phyloP scores from a whole-genome alignment of 2,113 vertebrate genomes.

The Channa argus region DNA sequence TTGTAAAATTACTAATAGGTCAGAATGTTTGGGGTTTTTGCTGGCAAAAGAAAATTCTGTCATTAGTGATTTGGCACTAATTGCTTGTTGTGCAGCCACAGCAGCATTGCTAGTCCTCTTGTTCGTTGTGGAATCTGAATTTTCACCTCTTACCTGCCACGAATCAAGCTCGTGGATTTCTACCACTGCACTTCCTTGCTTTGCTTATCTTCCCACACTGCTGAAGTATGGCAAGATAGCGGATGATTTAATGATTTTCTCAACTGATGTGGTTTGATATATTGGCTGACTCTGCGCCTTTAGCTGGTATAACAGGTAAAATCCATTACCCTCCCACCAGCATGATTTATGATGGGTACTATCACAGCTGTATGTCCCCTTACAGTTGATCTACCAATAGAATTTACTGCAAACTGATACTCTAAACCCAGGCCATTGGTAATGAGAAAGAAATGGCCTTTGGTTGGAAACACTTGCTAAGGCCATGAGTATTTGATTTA shows the following conservation, averaged over 20 bases:
- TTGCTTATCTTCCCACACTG: slow-evolving; percentile 15
- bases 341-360: slow-evolving; percentile 74
- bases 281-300: slow-evolving; percentile 77
- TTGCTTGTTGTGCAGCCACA: slow-evolving; percentile 19
- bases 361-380: slow-evolving; percentile 62
- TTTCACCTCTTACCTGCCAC: slow-evolving; percentile 48
- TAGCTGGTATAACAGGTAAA: slow-evolving; percentile 78
- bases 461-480: slow-evolving; percentile 47
- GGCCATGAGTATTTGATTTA: slow-evolving; percentile 43
- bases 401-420: slow-evolving; percentile 64
- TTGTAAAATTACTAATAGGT: slow-evolving; percentile 50
- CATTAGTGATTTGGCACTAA: slow-evolving; percentile 14
- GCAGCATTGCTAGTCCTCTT: not conserved
- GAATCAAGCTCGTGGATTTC: slow-evolving; percentile 53
- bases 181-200: slow-evolving; percentile 31
- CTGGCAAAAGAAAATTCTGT: slow-evolving; percentile 3
- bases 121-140: slow-evolving; percentile 15
- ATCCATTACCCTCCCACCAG: slow-evolving; percentile 75
- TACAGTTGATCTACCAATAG: slow-evolving; percentile 61
- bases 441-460: slow-evolving; percentile 65
- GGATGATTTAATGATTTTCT: slow-evolving; percentile 79
- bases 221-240: slow-evolving; percentile 59
- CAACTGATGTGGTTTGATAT: slow-evolving; percentile 76
- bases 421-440: slow-evolving; percentile 33
- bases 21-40: slow-evolving; percentile 19